Evolutionary conservation across 2,888 invertebrate genomes (phyloP).

Genomic region (Tricholauxania praeusta): DNA sequence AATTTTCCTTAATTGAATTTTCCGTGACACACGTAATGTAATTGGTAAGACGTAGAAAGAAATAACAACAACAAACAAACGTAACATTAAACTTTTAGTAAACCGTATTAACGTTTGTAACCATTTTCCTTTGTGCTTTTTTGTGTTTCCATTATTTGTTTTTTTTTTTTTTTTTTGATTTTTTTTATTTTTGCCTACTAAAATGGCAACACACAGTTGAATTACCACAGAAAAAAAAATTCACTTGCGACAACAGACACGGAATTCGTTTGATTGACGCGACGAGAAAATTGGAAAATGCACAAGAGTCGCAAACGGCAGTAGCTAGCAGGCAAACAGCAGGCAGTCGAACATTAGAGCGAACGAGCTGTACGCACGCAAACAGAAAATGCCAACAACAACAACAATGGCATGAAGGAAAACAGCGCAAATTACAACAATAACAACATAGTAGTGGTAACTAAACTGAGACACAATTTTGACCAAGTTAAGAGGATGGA

Average conservation of each 20-base stretch:
- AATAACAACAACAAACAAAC: too few species aligned
- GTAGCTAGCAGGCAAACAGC: conserved; percentile 4
- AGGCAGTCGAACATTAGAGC: conserved; percentile 22
- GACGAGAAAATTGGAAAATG: conserved; percentile 55
- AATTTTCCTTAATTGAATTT: too few species aligned
- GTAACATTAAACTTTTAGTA: too few species aligned
- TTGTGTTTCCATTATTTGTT: conserved; percentile 21
- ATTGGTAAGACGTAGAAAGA: too few species aligned
- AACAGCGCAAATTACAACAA: background rate
- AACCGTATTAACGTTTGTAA: too few species aligned
- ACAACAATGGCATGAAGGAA: conserved; percentile 26
- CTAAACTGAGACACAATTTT: too few species aligned
- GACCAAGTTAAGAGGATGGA: too few species aligned
- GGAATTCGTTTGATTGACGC: conserved; percentile 59
- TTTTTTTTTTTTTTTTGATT: conserved; percentile 19
- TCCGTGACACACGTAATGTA: too few species aligned
- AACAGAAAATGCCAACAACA: conserved; percentile 11
- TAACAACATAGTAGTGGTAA: too few species aligned
- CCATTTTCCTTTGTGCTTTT: background rate
- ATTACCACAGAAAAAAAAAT: conserved; percentile 26
- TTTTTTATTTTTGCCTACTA: conserved; percentile 2
- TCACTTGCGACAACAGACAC: conserved; percentile 54
- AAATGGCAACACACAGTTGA: background rate
- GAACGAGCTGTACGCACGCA: conserved; percentile 15
- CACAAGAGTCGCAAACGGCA: conserved; percentile 48